phyloP scores from a whole-genome alignment of 2,113 vertebrate species.

The Pithys albifrons region DNA sequence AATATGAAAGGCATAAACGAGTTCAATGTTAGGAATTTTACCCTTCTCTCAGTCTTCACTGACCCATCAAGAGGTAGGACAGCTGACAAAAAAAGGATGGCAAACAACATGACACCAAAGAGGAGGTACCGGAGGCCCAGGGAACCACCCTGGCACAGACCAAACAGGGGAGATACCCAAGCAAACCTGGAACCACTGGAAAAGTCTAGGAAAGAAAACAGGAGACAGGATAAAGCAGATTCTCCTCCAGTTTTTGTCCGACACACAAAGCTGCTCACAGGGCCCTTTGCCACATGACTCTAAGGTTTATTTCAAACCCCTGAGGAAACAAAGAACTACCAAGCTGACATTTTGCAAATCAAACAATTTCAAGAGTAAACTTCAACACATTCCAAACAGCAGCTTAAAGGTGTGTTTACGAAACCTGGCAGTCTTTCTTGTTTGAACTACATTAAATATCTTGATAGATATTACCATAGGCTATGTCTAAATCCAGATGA shows the following conservation, averaged over 20 bases:
- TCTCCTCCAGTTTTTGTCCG: accelerated
- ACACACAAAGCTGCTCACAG: accelerated
- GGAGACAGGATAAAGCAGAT: not conserved
- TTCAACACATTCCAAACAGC: not conserved
- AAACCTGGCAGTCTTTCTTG: not conserved
- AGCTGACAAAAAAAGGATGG: not conserved
- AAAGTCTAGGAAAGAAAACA: not conserved
- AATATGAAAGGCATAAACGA: not conserved
- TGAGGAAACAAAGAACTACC: not conserved
- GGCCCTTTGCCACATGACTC: not conserved
- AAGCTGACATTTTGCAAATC: not conserved
- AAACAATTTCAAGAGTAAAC: not conserved
- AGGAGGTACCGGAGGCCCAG: accelerated
- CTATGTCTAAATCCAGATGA: not conserved
- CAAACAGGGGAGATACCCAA: accelerated
- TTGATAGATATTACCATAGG: not conserved
- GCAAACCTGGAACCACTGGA: too few species aligned
- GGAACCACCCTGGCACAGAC: not conserved
- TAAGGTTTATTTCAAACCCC: not conserved
- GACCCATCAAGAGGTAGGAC: not conserved
- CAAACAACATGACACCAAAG: not conserved
- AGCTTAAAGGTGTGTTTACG: not conserved
- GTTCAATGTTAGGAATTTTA: not conserved
- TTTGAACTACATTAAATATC: not conserved
- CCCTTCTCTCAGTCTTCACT: not conserved